These are phyloP conservation scores for Synchiropus splendidus DNA, from an alignment of 2,113 vertebrate species.

Conservation along the genomic window DNA sequence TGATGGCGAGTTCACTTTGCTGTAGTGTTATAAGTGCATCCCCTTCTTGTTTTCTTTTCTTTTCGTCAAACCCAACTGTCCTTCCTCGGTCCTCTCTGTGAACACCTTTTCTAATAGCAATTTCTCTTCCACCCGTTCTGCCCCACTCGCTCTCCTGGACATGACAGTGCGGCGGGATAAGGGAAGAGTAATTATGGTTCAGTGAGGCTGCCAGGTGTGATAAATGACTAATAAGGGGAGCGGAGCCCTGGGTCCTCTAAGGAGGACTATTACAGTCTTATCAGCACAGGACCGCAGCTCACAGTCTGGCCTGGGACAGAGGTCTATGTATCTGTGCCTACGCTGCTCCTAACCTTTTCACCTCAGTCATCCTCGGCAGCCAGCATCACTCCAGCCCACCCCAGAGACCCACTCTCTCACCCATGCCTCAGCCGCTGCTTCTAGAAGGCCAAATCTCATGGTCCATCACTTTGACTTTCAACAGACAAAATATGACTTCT, in stretches of 20 bases:
- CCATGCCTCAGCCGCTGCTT: constrained; percentile 40
- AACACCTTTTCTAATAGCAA: constrained; percentile 49
- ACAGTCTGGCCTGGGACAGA: constrained; percentile 71
- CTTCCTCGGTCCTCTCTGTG: constrained; percentile 40
- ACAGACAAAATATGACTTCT: too few species aligned
- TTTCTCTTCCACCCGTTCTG: constrained; percentile 36
- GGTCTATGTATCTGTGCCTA: constrained; percentile 67
- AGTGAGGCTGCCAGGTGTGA: constrained; percentile 99
- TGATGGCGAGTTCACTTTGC: constrained; percentile 25
- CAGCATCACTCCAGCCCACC: constrained; percentile 53
- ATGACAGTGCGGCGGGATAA: constrained; percentile 97
- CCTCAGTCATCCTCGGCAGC: constrained; percentile 54
- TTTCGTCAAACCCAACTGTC: constrained; percentile 37
- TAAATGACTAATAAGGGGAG: constrained; percentile 99
- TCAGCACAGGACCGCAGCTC: constrained; percentile 84
- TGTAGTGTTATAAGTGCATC: constrained; percentile 34
- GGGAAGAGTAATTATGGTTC: constrained; percentile 99
- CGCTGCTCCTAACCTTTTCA: constrained; percentile 58
- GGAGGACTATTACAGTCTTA: constrained; percentile 98
- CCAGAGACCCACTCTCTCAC: constrained; percentile 41
- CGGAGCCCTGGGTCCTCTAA: constrained; percentile 89
- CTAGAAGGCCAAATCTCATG: neutral
- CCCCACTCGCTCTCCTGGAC: constrained; percentile 69
- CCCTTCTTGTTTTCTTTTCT: constrained; percentile 61
- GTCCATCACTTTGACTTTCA: too few species aligned